phyloP scores from a whole-genome alignment of 2,888 invertebrate species.

The Eremobia ochroleuca region DNA sequence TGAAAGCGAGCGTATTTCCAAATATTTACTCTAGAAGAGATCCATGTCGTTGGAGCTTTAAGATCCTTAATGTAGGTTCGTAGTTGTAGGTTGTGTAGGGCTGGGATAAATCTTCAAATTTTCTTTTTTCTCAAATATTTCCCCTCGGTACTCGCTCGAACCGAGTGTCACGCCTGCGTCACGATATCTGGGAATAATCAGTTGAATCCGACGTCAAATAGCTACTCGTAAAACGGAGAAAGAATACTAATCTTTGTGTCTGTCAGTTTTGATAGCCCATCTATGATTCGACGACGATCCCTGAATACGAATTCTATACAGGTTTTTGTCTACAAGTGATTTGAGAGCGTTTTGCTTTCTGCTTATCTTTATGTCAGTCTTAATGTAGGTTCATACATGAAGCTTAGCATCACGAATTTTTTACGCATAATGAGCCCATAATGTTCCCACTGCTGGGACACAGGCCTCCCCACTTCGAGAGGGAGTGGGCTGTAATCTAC shows the following conservation, averaged over 20 bases:
- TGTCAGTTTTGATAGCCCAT: conserved; percentile 69
- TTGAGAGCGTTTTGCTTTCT: conserved; percentile 49
- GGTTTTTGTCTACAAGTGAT: conserved; percentile 63
- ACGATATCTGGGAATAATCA: conserved; percentile 68
- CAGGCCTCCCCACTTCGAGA: background rate
- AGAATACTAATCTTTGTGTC: conserved; percentile 69
- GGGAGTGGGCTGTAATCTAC: no score
- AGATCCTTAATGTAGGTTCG: conserved; percentile 67
- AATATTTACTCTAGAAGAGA: conserved; percentile 53
- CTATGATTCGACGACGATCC: conserved; percentile 63
- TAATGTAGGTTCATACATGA: conserved; percentile 40
- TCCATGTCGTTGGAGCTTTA: conserved; percentile 53
- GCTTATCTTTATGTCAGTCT: conserved; percentile 47
- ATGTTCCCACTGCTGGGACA: background rate
- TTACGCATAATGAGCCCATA: background rate
- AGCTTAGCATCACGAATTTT: background rate
- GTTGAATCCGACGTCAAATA: conserved; percentile 66
- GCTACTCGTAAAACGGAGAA: conserved; percentile 68
- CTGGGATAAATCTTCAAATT: conserved; percentile 43
- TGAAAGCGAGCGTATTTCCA: conserved; percentile 33
- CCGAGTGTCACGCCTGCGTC: conserved; percentile 52
- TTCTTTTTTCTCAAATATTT: conserved; percentile 55
- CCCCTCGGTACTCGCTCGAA: conserved; percentile 30
- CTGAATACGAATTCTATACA: conserved; percentile 59
- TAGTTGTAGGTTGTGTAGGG: conserved; percentile 66